Base-by-base conservation (phyloP, 2,888 invertebrate genomes). In the Athalia cordata region DNA sequence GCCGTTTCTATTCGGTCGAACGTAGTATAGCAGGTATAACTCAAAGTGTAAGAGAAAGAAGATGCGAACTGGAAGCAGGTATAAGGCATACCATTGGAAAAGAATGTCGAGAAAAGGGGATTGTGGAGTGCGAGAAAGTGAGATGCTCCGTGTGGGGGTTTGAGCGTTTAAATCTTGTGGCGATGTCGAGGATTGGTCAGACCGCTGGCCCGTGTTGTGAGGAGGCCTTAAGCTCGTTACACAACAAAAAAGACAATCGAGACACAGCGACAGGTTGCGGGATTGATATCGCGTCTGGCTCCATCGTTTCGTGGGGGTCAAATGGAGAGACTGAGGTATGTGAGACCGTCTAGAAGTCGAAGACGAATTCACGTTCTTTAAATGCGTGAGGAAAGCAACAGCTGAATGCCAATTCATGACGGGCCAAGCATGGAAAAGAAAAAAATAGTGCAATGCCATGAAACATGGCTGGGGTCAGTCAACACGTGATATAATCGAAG, bases 341-440 rank as follows among this genome's bases (percentile, higher is more conserved):
- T 45, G 65, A 50, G 76, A 64, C 62, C 76, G 76, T 65, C 47
- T 65, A 43, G 62, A 61, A 76, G 62, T 62, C 76, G 15, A 43
- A 57, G 43, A 49, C 52, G 8, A 64, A 65, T 65, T 76, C 43
- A 64, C 62, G 64, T 61, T 62, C 52, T 59, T 64, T 7, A 55
- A 68, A 55, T 68, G 55, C 45, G 65, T 76, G 8, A 62, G 29
- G 29, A 29, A 29, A 29, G 29, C 29, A 29, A 29, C 29, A 29
- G 29, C 29, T 29, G 29, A 29, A 2, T 29, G 29, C 29, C 29
- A 29, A 29, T 29, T 29, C 29, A 29, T 29, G 29, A 29, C 29
- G 29, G 29, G 29, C 29, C 29, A 29, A 29, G 29, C 29, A 29
- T 29, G 29, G 29, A 29, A 29, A 2, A 29, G 29, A 29, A 29